Evolutionary conservation across 2,797 vertebrate species (phyloP), one percentile per base, ranked within the genome.

Genomic region (Argyrosomus regius): DNA sequence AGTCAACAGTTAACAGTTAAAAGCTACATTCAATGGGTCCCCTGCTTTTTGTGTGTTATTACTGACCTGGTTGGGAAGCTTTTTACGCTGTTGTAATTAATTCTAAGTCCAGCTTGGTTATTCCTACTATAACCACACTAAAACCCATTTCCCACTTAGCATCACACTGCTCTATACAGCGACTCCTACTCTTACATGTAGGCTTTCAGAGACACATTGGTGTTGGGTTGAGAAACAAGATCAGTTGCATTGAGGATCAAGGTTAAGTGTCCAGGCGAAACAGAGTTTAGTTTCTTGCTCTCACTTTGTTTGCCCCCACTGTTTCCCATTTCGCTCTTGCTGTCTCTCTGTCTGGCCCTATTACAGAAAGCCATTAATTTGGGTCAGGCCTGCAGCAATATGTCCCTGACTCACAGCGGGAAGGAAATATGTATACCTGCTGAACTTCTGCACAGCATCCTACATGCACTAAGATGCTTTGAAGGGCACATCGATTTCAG

Each of bases 361-460:
- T 92, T 93, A 90, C 74, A 90, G 78, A 86, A 89, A 89, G 76
- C 75, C 67, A 87, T 85, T 88, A 76, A 94, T 94, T 88, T 94
- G 87, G 92, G 90, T 92, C 91, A 92, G 43, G 87, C 91, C 91
- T 83, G 76, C 76, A 87, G 92, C 88, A 79, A 81, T 72, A 74
- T 77, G 87, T 81, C 70, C 39, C 80, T 14, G 53, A 80, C 67
- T 82, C 82, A 86, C 83, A 82, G 81, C 2, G 18, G 81, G 84
- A 73, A 53, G 41, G 41, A 80, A 86, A 76, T 54, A 63, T 50
- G 77, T 80, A 75, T 61, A 90, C 81, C 84, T 85, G 78, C 80
- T 74, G 56, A 77, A 87, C 68, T 66, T 72, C 54, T 71, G 70
- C 76, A 82, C 70, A 68, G 56, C 69, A 78, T 83, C 68, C 81